phyloP scores from a whole-genome alignment of 2,888 invertebrate genomes.

The Amphipyra tragopoginis region DNA sequence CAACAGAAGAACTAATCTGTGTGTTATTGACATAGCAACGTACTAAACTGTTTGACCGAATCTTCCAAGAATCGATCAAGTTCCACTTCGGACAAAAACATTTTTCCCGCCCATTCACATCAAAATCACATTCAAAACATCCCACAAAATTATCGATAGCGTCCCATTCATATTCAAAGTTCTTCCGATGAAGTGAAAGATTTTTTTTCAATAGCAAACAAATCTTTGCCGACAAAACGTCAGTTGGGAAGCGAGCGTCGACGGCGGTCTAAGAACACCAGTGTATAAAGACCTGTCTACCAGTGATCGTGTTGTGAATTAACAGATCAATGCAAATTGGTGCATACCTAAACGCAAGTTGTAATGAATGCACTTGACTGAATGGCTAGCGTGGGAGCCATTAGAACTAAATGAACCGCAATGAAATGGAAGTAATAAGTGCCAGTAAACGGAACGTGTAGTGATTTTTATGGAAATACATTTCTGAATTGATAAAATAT shows the following conservation, averaged over 20 bases:
- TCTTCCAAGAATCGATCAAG: too few relatives aligned
- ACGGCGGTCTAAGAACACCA: conserved; percentile 57
- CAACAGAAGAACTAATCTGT: too few relatives aligned
- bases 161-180: conserved; percentile 36
- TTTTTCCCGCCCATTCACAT: conserved; percentile 8
- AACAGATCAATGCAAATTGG: conserved; percentile 46
- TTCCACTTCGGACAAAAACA: background rate
- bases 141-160: conserved; percentile 18
- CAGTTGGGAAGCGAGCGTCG: conserved; percentile 62
- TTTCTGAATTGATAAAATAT: conserved; percentile 23
- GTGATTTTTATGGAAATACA: conserved; percentile 30
- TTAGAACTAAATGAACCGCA: conserved; percentile 64
- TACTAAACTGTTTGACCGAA: too few relatives aligned
- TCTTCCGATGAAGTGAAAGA: conserved; percentile 13
- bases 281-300: conserved; percentile 25
- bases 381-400: conserved; percentile 64
- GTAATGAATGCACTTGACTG: conserved; percentile 68
- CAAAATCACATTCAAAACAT: conserved; percentile 16
- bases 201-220: conserved; percentile 44
- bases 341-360: conserved; percentile 45
- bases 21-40: too few relatives aligned
- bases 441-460: conserved; percentile 41
- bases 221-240: conserved; percentile 43
- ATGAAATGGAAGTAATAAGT: conserved; percentile 59
- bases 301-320: background rate